phyloP scores from a whole-genome alignment of 2,888 invertebrate species.

The Cremastinae sp. region DNA sequence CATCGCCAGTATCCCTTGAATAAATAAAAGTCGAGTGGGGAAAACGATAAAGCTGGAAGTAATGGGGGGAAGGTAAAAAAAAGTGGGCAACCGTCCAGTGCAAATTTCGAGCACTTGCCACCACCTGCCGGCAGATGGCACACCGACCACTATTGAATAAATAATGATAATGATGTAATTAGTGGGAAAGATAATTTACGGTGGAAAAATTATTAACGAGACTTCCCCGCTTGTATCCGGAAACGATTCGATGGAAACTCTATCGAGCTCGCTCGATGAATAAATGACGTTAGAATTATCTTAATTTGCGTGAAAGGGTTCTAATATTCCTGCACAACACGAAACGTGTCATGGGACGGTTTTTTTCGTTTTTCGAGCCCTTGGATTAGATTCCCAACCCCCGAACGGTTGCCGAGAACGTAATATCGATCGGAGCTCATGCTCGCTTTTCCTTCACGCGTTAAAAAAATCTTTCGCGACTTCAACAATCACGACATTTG shows the following conservation, averaged over 20 bases:
- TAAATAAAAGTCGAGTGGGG: too few relatives aligned
- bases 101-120: conserved; percentile 5
- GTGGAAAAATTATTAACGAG: background rate
- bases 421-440: conserved; percentile 43
- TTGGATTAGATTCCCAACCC: too few relatives aligned
- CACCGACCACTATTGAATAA: conserved; percentile 20
- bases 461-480: conserved; percentile 14
- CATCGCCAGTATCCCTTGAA: too few relatives aligned
- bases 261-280: background rate
- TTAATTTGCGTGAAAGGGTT: too few relatives aligned
- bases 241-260: background rate
- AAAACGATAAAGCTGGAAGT: too few relatives aligned
- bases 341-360: background rate
- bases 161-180: conserved; percentile 15
- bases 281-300: too few relatives aligned
- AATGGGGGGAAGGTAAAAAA: too few relatives aligned
- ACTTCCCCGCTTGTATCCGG: background rate
- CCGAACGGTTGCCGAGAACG: conserved; percentile 34
- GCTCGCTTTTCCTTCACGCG: conserved; percentile 14
- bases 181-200: background rate
- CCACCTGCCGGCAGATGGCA: conserved; percentile 39
- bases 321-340: too few relatives aligned
- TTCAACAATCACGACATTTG: too few relatives aligned
- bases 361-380: too few relatives aligned
- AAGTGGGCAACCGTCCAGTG: too few relatives aligned